Evolutionary conservation across 2,888 invertebrate species (phyloP).

Genomic region (Uropetala carovei): DNA sequence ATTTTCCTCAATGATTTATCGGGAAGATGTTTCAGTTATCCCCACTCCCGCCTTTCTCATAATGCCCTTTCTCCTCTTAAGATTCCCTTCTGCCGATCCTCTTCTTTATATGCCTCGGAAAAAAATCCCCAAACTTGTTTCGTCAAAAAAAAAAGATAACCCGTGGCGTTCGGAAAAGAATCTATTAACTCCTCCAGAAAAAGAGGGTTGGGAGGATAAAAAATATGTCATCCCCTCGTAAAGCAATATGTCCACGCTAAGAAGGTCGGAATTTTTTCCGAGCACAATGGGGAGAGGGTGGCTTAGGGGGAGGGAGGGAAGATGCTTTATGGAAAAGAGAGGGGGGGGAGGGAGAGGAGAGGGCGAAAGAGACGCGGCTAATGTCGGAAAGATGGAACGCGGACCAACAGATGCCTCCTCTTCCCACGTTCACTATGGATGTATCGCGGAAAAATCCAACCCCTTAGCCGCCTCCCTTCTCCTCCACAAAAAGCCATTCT

Average conservation of each 20-base stretch:
- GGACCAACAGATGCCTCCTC: constrained; percentile 51
- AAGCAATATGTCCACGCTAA: constrained; percentile 60
- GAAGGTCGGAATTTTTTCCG: constrained; percentile 44
- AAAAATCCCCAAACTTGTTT: constrained; percentile 43
- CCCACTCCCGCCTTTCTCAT: not conserved
- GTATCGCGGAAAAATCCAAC: constrained; percentile 26
- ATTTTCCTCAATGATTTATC: constrained; percentile 22
- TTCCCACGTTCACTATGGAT: constrained; percentile 1
- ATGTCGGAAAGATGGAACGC: constrained; percentile 48
- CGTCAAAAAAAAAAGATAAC: constrained; percentile 4
- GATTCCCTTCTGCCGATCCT: not conserved
- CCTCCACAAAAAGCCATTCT: constrained; percentile 37
- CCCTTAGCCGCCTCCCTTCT: not conserved
- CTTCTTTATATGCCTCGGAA: not conserved
- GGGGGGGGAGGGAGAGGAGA: not conserved
- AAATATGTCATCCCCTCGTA: constrained; percentile 49
- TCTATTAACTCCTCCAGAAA: constrained; percentile 52
- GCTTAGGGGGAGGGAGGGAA: not conserved
- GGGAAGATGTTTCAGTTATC: not conserved
- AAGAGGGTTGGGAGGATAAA: not conserved
- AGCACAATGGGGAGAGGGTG: constrained; percentile 11
- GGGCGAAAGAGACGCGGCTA: not conserved
- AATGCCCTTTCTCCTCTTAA: not conserved
- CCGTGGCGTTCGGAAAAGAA: constrained; percentile 10
- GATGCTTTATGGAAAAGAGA: constrained; percentile 37